phyloP scores from a whole-genome alignment of 1,140 invertebrate genomes.

The Megalopta genalis region DNA sequence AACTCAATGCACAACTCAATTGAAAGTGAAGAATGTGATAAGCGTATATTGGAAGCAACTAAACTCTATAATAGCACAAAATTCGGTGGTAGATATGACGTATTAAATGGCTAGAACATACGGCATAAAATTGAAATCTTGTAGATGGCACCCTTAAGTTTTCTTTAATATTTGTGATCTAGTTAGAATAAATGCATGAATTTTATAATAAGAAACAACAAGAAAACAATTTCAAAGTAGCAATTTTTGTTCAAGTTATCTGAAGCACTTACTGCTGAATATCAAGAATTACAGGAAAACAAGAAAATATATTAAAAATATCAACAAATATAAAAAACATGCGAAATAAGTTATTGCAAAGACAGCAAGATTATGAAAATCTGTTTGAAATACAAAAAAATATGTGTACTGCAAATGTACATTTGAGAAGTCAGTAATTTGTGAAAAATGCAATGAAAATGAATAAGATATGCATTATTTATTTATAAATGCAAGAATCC shows the following conservation, averaged over 20 bases:
- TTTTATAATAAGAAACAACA: no score
- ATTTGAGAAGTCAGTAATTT: slow-evolving; percentile 4
- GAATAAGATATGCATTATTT: neutral
- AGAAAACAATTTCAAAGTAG: no score
- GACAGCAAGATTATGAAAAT: slow-evolving; percentile 27
- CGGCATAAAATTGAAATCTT: neutral
- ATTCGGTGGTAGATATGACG: no score
- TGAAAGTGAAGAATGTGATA: neutral
- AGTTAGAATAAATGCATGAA: no score
- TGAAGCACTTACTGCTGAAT: no score
- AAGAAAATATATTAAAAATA: no score
- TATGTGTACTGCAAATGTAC: slow-evolving; percentile 39
- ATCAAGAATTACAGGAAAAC: no score
- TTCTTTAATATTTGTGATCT: neutral
- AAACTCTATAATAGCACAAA: no score
- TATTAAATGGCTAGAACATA: neutral
- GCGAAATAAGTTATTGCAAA: slow-evolving; percentile 41
- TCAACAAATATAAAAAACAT: slow-evolving; percentile 13
- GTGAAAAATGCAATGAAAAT: slow-evolving; percentile 13
- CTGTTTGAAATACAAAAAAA: slow-evolving; percentile 21
- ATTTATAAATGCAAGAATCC: neutral
- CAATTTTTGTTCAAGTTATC: no score
- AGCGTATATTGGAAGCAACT: no score
- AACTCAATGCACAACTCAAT: neutral
- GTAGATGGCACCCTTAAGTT: neutral